Percentiles rank a stretch among this genome's conserved stretches.
These are phyloP conservation scores for Siniperca chuatsi DNA, from an alignment of 2,113 vertebrate species.

Conservation along the genomic window DNA sequence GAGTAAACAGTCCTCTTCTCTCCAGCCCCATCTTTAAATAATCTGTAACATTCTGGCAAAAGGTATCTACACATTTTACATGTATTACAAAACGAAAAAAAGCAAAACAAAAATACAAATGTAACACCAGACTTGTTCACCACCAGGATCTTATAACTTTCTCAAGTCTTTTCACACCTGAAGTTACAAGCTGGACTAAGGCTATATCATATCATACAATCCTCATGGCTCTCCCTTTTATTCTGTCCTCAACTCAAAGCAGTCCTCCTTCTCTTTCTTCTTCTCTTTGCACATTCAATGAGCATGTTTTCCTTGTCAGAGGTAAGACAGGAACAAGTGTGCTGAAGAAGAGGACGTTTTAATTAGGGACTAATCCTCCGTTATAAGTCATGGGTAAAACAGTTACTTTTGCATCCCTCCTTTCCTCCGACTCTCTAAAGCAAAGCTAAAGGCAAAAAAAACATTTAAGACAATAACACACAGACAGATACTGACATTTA, in stretches of 20 bases:
- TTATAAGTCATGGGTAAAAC: neutral
- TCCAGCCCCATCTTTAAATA: conserved; percentile 56
- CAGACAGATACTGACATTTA: conserved; percentile 54
- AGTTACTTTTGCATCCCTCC: neutral
- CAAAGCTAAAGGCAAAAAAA: conserved; percentile 64
- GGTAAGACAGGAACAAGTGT: conserved; percentile 10
- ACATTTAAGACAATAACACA: conserved; percentile 65
- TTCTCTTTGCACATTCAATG: conserved; percentile 4
- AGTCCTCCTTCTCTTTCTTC: neutral
- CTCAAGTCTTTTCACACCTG: conserved; percentile 55
- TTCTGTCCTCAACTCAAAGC: neutral
- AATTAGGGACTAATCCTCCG: neutral
- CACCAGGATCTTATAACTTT: conserved; percentile 58
- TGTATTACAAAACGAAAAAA: conserved; percentile 14
- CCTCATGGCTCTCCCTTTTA: conserved; percentile 5
- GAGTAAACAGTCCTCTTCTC: conserved; percentile 44
- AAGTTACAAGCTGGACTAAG: conserved; percentile 64
- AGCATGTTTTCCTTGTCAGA: conserved; percentile 14
- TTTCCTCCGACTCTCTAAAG: conserved; percentile 39
- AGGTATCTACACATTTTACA: conserved; percentile 76
- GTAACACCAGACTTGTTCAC: conserved; percentile 60
- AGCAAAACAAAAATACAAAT: conserved; percentile 46
- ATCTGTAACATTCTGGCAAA: conserved; percentile 70
- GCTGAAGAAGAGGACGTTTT: conserved; percentile 21
- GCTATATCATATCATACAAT: conserved; percentile 63